Evolutionary conservation across 2,797 vertebrate genomes (phyloP).

Genomic region (Enteromius anoplus): DNA sequence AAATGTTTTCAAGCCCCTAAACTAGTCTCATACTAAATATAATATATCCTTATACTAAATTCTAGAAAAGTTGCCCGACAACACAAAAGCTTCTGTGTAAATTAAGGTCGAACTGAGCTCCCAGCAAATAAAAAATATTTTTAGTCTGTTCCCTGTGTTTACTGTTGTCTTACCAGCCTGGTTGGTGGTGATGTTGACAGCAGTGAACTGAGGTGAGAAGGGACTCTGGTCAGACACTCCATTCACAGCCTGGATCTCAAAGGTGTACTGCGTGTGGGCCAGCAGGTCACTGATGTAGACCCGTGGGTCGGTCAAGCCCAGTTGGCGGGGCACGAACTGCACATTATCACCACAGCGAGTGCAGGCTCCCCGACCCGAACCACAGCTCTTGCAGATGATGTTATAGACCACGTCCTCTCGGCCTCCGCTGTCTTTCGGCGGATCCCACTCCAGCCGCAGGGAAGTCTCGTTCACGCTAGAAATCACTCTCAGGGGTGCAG

Average conservation of each 20-base stretch:
- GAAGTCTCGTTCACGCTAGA: conserved; percentile 97
- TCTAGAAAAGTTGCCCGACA: background rate
- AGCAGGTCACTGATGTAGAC: conserved; percentile 91
- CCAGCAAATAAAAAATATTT: background rate
- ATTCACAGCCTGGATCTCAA: conserved; percentile 93
- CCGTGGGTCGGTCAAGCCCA: conserved; percentile 83
- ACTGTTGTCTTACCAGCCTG: conserved; percentile 85
- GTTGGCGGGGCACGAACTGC: conserved; percentile 89
- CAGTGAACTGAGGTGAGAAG: conserved; percentile 86
- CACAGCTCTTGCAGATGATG: conserved; percentile 96
- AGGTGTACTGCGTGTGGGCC: conserved; percentile 95
- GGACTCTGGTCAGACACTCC: conserved; percentile 95
- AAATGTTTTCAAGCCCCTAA: background rate
- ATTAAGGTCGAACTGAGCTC: background rate
- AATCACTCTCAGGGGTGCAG: conserved; percentile 87
- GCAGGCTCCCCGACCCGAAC: conserved; percentile 84
- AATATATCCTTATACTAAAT: background rate
- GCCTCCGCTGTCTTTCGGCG: conserved; percentile 84
- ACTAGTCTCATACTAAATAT: background rate
- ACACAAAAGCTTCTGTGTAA: conserved; percentile 3
- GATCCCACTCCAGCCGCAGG: conserved; percentile 88
- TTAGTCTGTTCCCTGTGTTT: background rate
- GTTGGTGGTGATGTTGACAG: conserved; percentile 97
- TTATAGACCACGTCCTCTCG: conserved; percentile 93
- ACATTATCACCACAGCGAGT: conserved; percentile 94